Evolutionary conservation across 2,113 vertebrate species (phyloP), one percentile per base, ranked within the genome.

Genomic region (Podilymbus podiceps): DNA sequence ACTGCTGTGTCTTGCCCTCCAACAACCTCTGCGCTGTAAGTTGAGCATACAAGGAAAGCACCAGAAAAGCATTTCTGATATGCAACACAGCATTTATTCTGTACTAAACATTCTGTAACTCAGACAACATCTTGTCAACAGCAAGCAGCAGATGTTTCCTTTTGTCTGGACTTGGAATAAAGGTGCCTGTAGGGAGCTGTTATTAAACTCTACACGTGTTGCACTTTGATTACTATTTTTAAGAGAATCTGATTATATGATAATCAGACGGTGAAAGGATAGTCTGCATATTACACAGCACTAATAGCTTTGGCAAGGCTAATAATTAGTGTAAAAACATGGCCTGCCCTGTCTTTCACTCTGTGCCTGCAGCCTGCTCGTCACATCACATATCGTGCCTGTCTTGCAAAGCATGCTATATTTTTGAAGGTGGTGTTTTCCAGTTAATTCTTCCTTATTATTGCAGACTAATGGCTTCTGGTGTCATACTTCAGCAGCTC

Each of bases 401-500:
- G 73, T 78, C 86, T 94, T 87, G 49, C 77, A 89, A 79, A 81
- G 44, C 56, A 12, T 11, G 35, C 68, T 73, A 5, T 85, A 60
- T 82, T 93, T 97, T 64, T 44, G 87, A 78, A 92, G 78, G 84
- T 93, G 88, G 68, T 91, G 71, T 85, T 96, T 98, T 96, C 66
- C 88, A 91, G 93, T 87, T 94, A 96, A 94, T 95, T 97, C 83
- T 80, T 42, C 64, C 81, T 95, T 95, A 67, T 94, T 97, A 78
- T 60, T 90, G 63, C 74, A 92, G 80, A 88, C 60, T 91, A 88
- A 72, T 95, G 79, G 88, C 80, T 97, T 95, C 83, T 97, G 85
- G 93, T 96, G 92, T 97, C 95, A 67, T 93, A 94, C 94, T 90
- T 96, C 89, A 95, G 90, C 90, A 97, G 68, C 92, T 97, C 93